Conservation (phyloP, 2,113 vertebrate species). For the Platichthys stellatus region DNA sequence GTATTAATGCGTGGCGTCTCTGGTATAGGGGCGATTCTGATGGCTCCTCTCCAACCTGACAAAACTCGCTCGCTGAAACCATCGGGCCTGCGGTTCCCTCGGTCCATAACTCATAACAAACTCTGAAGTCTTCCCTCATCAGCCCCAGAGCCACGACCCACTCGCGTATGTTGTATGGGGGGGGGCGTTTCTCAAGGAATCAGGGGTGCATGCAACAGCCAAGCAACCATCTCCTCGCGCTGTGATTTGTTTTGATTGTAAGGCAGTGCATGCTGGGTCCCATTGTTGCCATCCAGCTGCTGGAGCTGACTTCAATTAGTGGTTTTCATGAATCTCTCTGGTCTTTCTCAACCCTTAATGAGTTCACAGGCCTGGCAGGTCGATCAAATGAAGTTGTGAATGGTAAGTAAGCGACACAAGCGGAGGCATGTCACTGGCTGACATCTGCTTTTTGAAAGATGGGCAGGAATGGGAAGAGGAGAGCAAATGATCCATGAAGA, state of each 20-base stretch:
- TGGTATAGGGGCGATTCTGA: slow-evolving; percentile 61
- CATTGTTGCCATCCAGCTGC: slow-evolving; percentile 77
- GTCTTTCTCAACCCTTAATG: slow-evolving; percentile 68
- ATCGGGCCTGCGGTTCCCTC: slow-evolving; percentile 65
- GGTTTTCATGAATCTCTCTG: slow-evolving; percentile 67
- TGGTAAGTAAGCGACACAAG: slow-evolving; percentile 19
- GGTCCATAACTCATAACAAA: slow-evolving; percentile 74
- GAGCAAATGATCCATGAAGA: background rate
- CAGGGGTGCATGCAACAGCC: slow-evolving; percentile 54
- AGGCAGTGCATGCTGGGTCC: slow-evolving; percentile 59
- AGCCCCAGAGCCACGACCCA: slow-evolving; percentile 51
- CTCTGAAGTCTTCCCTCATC: slow-evolving; percentile 71
- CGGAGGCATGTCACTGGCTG: background rate
- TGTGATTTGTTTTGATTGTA: slow-evolving; percentile 76
- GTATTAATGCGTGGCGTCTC: slow-evolving; percentile 73
- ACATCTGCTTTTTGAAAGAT: background rate
- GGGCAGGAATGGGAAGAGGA: too few relatives aligned
- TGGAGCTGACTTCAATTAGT: slow-evolving; percentile 77
- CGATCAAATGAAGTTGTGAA: slow-evolving; percentile 50
- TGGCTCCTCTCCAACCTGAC: slow-evolving; percentile 76
- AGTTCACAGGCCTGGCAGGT: slow-evolving; percentile 60
- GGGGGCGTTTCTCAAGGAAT: slow-evolving; percentile 65
- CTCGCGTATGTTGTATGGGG: slow-evolving; percentile 54
- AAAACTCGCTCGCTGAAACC: slow-evolving; percentile 65
- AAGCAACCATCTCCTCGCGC: slow-evolving; percentile 64